Evolutionary conservation across 1,140 invertebrate genomes (phyloP), one percentile per base, ranked within the genome.

Genomic region (Drosophila mayri): DNA sequence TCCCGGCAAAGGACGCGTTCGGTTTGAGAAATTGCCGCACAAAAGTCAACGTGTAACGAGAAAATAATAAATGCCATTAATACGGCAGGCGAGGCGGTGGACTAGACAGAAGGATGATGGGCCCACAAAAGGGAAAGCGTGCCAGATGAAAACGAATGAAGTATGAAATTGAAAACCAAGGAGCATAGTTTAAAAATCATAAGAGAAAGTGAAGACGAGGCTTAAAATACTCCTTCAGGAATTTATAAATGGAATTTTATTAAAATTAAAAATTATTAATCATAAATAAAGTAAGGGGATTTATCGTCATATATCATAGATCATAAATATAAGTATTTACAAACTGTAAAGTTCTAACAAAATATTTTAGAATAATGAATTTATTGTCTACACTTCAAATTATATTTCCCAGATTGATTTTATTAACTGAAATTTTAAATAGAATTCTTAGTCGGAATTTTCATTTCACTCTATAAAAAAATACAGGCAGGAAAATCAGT

Each of bases 11-110:
- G 49, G 55, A 61, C 46, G 63, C 49, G 59, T 78, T 62, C 68
- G 64, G 65, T 60, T 88, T 90, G 81, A 90, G 81, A 90, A 88
- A 88, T 88, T 90, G 81, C 87, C 67, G 74, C 74, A 86, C 86
- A 90, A 86, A 90, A 90, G 86, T 90, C 85, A 90, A 90, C 81
- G 86, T 86, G 81, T 90, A 90, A 90, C 85, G 86, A 90, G 86
- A 90, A 90, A 90, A 90, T 90, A 90, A 90, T 90, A 90, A 90
- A 90, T 90, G 86, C 87, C 76, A 90, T 90, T 90, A 90, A 90
- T 90, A 86, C 81, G 78, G 73, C 16, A 35, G 65, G 57, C 78
- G 73, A 50, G 54, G 35, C 18, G 22, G 49, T 63, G 40, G 65
- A 54, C 32, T 54, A 54, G 28, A 68, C 52, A 61, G 49, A 32